Evolutionary conservation across 2,888 invertebrate species (phyloP).

Genomic region (Oscheius onirici): DNA sequence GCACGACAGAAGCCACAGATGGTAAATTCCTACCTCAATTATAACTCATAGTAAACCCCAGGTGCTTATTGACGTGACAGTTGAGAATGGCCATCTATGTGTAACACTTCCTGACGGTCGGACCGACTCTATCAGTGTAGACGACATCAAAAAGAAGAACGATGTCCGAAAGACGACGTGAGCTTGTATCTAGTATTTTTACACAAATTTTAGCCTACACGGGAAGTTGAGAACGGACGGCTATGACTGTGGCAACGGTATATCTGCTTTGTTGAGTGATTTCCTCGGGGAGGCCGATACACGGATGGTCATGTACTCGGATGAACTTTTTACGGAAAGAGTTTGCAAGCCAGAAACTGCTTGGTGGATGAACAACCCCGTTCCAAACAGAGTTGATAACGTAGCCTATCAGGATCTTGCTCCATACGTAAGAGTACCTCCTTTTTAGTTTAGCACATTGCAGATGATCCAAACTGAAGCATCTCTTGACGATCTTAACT

Average conservation of each 20-base stretch:
- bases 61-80: constrained; percentile 40
- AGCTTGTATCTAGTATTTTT: constrained; percentile 5
- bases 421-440: constrained; percentile 33
- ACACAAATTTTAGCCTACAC: too few relatives aligned
- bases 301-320: constrained; percentile 59
- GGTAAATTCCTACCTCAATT: constrained; percentile 12
- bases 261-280: constrained; percentile 51
- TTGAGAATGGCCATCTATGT: constrained; percentile 39
- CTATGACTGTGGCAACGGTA: constrained; percentile 63
- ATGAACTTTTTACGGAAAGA: constrained; percentile 61
- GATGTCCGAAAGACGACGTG: constrained; percentile 47
- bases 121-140: constrained; percentile 36
- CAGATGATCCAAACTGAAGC: constrained; percentile 57
- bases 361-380: constrained; percentile 59
- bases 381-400: constrained; percentile 51
- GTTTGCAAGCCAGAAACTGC: constrained; percentile 39
- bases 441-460: too few relatives aligned
- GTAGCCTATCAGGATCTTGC: constrained; percentile 61
- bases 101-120: constrained; percentile 36
- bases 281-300: constrained; percentile 46
- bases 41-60: not conserved
- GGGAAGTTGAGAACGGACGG: constrained; percentile 59
- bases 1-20: constrained; percentile 51
- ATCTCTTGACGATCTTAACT: constrained; percentile 62
- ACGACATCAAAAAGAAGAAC: constrained; percentile 37